Evolutionary conservation across 2,797 vertebrate genomes (phyloP), one percentile per base, ranked within the genome.

Genomic region (Fratercula arctica): DNA sequence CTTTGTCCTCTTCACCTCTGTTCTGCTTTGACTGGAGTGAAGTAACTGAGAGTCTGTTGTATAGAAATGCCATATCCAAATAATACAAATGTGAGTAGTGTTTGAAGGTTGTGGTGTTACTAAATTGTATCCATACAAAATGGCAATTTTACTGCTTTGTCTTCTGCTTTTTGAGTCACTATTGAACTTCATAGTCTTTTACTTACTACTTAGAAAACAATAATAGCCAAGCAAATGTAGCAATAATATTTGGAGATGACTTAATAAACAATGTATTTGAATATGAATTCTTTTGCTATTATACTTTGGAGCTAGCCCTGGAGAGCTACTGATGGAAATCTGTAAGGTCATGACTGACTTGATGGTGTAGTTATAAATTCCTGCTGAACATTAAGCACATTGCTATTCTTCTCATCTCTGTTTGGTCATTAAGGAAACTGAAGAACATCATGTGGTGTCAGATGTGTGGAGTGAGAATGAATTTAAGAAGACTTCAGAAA

Each of bases 341-440:
- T 82, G 60, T 95, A 96, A 97, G 92, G 87, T 91, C 96, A 70
- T 92, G 93, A 93, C 89, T 93, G 96, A 95, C 92, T 95, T 93
- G 96, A 94, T 97, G 66, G 76, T 57, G 76, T 94, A 89, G 85
- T 94, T 97, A 96, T 79, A 84, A 94, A 96, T 97, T 97, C 85
- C 83, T 89, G 59, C 50, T 86, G 83, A 94, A 89, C 90, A 79
- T 92, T 91, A 86, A 94, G 69, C 60, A 88, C 67, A 87, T 96
- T 95, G 76, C 20, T 90, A 95, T 95, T 96, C 76, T 93, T 95
- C 93, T 94, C 86, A 83, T 96, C 64, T 84, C 78, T 86, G 37
- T 72, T 93, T 95, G 74, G 76, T 94, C 91, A 93, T 96, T 96
- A 96, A 93, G 70, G 86, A 90, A 94, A 75, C 81, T 37, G 60